Evolutionary conservation across 2,113 vertebrate species (phyloP).

Genomic region (Plecotus auritus): DNA sequence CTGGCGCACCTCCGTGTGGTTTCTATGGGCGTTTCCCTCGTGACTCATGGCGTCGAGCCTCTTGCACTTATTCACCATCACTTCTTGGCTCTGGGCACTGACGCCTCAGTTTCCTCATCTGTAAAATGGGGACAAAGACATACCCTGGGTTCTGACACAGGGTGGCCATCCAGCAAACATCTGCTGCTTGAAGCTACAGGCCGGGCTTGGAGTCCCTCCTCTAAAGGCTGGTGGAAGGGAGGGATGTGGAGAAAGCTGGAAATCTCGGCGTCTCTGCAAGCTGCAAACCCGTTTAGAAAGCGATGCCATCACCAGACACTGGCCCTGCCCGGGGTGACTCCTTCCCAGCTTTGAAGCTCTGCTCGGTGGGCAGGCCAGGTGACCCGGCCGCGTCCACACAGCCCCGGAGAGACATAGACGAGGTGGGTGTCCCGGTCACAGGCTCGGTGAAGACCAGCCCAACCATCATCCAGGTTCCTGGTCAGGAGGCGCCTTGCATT

Average conservation of each 20-base stretch:
- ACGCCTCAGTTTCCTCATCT: neutral
- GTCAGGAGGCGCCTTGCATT: neutral
- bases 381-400: fast-evolving
- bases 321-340: too few species aligned
- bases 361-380: neutral
- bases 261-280: neutral
- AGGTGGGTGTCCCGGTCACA: neutral
- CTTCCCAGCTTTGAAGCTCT: neutral
- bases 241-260: neutral
- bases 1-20: neutral
- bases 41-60: neutral
- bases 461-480: neutral
- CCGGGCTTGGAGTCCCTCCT: neutral
- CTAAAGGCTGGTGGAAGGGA: neutral
- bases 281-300: neutral
- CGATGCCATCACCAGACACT: neutral
- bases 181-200: neutral
- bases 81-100: neutral
- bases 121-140: neutral
- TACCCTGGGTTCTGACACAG: neutral
- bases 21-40: neutral
- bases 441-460: neutral
- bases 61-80: neutral
- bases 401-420: neutral
- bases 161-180: neutral